Base-by-base conservation (phyloP, 2,113 vertebrate species). In the Muntiacus muntjak region DNA sequence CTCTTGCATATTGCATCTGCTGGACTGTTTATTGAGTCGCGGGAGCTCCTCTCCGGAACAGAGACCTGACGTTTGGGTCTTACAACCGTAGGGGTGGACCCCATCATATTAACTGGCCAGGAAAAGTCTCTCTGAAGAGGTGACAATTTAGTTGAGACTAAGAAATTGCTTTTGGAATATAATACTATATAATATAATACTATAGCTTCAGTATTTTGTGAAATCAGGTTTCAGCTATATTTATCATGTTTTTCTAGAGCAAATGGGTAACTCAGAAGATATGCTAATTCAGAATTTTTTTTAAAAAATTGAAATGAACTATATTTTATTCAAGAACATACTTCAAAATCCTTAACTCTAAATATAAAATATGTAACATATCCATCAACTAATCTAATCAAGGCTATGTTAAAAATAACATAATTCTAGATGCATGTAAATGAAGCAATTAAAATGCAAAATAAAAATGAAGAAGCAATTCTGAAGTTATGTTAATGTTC, bases 371-470 rank as follows among this genome's bases (percentile, higher is more conserved):
- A 97, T 67, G 25, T 30, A 81, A 52, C 36, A 52, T 71, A 74
- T 7, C 25, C 6, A 60, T 93, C 25, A 45, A 78, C 30, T 95
- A 78, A 71, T 92, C 33, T 55, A 93, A 90, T 93, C 92, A 95
- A 62, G 33, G 45, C 36, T 81, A 52, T 64, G 30, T 86, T 91
- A 79, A 91, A 95, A 95, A 84, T 81, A 83, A 26, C n/a, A 55
- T 50, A 55, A 91, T 58, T 91, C 12, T 45, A 95, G 33, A 86
- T 86, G 5, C 23, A 89, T 86, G 43, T 43, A 95, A 93, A 62
- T 95, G 47, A 93, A 83, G 47, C 71, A 45, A 93, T 95, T 96
- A 79, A 64, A 88, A 88, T 91, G 47, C 76, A 95, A 95, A 95
- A 79, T 87, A 67, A 87, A 97, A 93, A 91, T 81, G 78, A 88